Percentiles rank a stretch among this genome's conserved stretches.
Conservation (phyloP, 2,888 invertebrate species). For the Trissolcus japonicus region DNA sequence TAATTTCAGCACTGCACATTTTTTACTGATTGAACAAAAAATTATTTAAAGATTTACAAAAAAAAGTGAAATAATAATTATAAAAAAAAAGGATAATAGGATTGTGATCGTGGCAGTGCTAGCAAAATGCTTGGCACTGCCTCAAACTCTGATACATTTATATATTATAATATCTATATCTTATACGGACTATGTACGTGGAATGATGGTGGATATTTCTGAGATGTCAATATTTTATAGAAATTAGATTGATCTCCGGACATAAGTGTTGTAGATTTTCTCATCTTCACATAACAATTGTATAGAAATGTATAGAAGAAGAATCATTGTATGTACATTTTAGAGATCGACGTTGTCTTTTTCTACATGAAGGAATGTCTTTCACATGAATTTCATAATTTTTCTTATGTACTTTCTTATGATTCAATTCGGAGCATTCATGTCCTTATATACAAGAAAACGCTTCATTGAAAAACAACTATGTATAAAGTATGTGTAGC, state of each 20-base stretch:
- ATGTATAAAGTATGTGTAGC: conserved; percentile 46
- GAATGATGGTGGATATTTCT: conserved; percentile 38
- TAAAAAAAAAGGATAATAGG: conserved; percentile 2
- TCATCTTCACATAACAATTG: conserved; percentile 37
- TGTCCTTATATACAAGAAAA: conserved; percentile 28
- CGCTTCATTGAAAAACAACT: conserved; percentile 42
- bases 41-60: not conserved
- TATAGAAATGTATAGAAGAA: conserved; percentile 39
- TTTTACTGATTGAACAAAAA: conserved; percentile 4
- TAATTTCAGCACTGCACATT: conserved; percentile 6
- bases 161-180: conserved; percentile 29
- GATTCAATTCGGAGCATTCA: conserved; percentile 34
- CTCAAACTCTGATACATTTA: conserved; percentile 33
- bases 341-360: conserved; percentile 40
- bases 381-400: conserved; percentile 40
- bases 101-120: conserved; percentile 13
- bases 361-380: conserved; percentile 34
- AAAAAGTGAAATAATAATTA: not conserved
- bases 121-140: conserved; percentile 8
- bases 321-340: conserved; percentile 38
- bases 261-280: conserved; percentile 43
- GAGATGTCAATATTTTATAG: conserved; percentile 44
- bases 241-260: conserved; percentile 35
- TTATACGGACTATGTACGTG: conserved; percentile 34
- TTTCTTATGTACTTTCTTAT: conserved; percentile 33